A percentile compares a stretch with the other conserved stretches of the same genome.
phyloP scores from a whole-genome alignment of 2,113 vertebrate genomes.

The Sclerurus mexicanus region DNA sequence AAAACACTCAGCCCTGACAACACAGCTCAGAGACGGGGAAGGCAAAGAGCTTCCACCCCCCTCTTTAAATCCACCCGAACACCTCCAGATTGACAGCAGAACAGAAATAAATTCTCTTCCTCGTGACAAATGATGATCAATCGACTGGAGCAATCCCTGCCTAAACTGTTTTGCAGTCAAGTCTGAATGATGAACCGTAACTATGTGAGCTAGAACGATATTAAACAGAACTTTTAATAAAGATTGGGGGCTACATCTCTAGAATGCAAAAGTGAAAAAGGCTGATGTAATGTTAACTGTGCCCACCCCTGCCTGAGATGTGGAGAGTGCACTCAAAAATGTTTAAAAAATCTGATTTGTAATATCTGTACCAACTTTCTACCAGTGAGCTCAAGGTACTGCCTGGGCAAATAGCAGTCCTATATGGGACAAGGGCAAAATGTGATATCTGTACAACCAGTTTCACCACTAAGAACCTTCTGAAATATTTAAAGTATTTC shows the following conservation, averaged over 20 bases:
- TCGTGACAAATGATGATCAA: neutral
- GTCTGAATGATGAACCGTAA: neutral
- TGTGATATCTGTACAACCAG: neutral
- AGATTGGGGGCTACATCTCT: constrained; percentile 42
- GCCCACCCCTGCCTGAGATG: neutral
- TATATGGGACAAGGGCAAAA: accelerated
- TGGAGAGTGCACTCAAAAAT: neutral
- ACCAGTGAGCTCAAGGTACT: neutral
- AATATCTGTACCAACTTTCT: neutral
- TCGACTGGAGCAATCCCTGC: neutral
- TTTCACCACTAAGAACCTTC: neutral
- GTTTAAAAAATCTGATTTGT: neutral
- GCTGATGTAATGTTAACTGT: neutral
- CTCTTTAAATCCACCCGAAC: neutral
- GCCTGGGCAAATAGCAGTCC: neutral
- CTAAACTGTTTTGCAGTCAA: neutral
- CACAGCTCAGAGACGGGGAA: neutral
- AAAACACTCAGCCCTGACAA: neutral
- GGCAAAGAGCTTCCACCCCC: neutral
- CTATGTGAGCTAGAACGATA: neutral
- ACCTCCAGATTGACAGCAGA: neutral
- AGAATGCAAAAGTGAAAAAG: neutral
- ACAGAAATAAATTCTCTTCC: neutral
- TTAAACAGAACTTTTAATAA: neutral
- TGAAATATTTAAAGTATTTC: neutral